phyloP scores from a whole-genome alignment of 2,797 vertebrate species.

The Cyprinella venusta region DNA sequence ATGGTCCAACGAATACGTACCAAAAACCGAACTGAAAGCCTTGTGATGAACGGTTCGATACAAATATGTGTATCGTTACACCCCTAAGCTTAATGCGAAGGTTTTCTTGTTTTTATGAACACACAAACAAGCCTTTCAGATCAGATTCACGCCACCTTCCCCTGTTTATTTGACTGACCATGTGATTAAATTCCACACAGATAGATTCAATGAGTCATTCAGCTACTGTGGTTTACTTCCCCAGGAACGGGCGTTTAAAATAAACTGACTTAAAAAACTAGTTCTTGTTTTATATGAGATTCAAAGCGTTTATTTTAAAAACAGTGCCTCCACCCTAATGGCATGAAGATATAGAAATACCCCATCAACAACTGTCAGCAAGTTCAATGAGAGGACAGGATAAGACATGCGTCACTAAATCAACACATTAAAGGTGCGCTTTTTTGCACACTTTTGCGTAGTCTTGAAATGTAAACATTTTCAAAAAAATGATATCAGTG shows the following conservation, averaged over 20 bases:
- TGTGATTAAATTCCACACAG: slow-evolving; percentile 34
- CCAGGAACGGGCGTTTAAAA: not conserved
- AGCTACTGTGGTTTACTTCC: not conserved
- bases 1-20: too few species aligned
- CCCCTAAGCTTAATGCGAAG: not conserved
- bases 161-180: slow-evolving; percentile 10
- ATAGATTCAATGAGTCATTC: slow-evolving; percentile 21
- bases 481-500: too few species aligned
- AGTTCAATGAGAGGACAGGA: not conserved
- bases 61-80: too few species aligned
- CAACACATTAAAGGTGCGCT: not conserved
- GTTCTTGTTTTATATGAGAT: not conserved
- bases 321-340: not conserved
- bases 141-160: not conserved
- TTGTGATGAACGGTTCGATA: too few species aligned
- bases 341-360: not conserved
- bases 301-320: slow-evolving; percentile 6
- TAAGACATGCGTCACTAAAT: not conserved
- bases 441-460: not conserved
- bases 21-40: too few species aligned
- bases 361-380: not conserved
- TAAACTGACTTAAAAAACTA: not conserved
- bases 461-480: not conserved
- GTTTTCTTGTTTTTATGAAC: not conserved
- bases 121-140: slow-evolving; percentile 8